A percentile compares a stretch with the other conserved stretches of the same genome.
phyloP scores from a whole-genome alignment of 1,140 invertebrate species.

The Drosophila bocki region DNA sequence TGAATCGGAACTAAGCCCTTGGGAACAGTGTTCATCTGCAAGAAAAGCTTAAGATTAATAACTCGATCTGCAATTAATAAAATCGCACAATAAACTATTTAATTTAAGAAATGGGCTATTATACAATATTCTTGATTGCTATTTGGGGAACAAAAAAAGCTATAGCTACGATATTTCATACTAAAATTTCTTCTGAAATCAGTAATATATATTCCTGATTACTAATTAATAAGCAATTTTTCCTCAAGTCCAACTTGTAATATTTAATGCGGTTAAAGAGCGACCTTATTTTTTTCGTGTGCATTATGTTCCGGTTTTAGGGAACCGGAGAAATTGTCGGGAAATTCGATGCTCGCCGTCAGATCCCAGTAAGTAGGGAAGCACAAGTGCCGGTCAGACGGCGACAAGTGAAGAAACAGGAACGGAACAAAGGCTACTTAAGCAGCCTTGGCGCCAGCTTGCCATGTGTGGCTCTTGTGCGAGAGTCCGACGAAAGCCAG shows the following conservation, averaged over 20 bases:
- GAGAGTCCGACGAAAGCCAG: conserved; percentile 47
- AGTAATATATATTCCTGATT: neutral
- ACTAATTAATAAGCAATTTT: neutral
- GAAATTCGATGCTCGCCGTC: conserved; percentile 61
- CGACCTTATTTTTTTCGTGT: neutral
- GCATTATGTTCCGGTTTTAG: conserved; percentile 35
- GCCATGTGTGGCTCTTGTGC: conserved; percentile 27
- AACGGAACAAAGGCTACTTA: conserved; percentile 58
- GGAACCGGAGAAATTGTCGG: conserved; percentile 24
- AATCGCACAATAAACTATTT: neutral
- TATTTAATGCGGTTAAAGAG: neutral
- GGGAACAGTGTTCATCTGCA: neutral
- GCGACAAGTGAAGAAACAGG: conserved; percentile 59
- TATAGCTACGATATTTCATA: neutral
- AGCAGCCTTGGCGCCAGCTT: conserved; percentile 65
- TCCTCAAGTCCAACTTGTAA: neutral
- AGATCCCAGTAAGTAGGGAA: conserved; percentile 29
- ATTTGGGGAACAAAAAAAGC: neutral
- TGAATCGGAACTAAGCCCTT: conserved; percentile 4
- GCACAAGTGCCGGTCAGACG: conserved; percentile 50
- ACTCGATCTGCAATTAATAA: neutral
- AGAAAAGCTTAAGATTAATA: too few relatives aligned
- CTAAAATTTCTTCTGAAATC: neutral
- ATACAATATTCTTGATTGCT: neutral
- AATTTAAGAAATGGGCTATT: neutral